Evolutionary conservation across 2,888 invertebrate genomes (phyloP).

Genomic region (Hanleya hanleyi): DNA sequence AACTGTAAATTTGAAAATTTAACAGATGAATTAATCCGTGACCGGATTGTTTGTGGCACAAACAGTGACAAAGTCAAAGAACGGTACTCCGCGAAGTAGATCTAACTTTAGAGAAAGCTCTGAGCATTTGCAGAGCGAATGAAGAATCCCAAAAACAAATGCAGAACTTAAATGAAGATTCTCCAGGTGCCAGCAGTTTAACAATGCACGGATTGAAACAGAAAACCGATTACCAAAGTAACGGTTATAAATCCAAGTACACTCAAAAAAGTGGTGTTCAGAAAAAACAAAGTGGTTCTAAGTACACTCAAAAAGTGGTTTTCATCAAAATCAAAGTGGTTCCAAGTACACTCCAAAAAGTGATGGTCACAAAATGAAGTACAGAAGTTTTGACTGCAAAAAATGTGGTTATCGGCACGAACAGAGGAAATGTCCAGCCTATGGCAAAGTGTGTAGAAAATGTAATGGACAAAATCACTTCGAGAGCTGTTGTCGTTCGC

Average conservation of each 20-base stretch:
- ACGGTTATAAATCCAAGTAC: too few relatives aligned
- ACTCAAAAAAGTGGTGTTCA: too few relatives aligned
- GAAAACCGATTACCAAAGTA: too few relatives aligned
- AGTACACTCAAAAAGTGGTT: too few relatives aligned
- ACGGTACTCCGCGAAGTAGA: too few relatives aligned
- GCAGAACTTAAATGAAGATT: conserved; percentile 10
- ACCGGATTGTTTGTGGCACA: conserved; percentile 6
- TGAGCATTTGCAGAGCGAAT: neutral
- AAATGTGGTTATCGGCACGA: neutral
- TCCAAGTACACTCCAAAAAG: too few relatives aligned
- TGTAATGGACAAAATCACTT: neutral
- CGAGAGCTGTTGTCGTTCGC: neutral
- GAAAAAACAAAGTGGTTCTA: too few relatives aligned
- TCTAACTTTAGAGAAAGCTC: conserved; percentile 13
- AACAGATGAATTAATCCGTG: neutral
- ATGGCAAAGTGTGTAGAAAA: neutral
- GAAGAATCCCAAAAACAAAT: conserved; percentile 4
- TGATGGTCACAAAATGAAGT: neutral
- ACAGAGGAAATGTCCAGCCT: neutral
- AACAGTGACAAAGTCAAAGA: conserved; percentile 6
- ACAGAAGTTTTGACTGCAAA: neutral
- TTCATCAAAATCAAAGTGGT: too few relatives aligned
- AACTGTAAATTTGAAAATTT: conserved; percentile 6
- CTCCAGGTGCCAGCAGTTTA: neutral
- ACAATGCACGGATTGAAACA: neutral